Evolutionary conservation across 2,797 vertebrate genomes (phyloP).

Genomic region (Clarias fuscus): DNA sequence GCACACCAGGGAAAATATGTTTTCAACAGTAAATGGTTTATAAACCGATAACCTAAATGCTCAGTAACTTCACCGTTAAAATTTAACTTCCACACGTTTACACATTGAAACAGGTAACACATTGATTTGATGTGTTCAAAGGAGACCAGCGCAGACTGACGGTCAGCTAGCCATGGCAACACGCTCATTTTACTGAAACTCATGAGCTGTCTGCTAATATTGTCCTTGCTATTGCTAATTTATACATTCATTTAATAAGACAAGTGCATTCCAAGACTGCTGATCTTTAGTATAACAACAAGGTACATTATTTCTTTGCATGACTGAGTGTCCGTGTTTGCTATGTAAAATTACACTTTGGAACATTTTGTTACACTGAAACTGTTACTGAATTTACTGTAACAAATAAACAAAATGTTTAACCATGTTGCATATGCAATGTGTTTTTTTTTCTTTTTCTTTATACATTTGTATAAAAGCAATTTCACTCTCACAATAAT

Average conservation of each 20-base stretch:
- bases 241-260: background rate
- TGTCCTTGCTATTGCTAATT: background rate
- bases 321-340: background rate
- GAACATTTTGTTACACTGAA: background rate
- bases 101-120: background rate
- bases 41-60: background rate
- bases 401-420: background rate
- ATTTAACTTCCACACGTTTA: background rate
- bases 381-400: background rate
- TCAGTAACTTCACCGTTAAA: background rate
- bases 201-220: background rate
- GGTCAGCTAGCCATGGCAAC: background rate
- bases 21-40: conserved; percentile 15
- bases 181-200: background rate
- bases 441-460: background rate
- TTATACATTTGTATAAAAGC: background rate
- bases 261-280: background rate
- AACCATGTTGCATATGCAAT: background rate
- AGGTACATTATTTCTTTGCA: background rate
- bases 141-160: background rate
- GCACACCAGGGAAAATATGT: background rate
- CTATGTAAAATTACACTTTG: background rate
- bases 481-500: background rate
- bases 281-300: background rate
- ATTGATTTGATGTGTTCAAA: background rate